A percentile compares a stretch with the other conserved stretches of the same genome.
Evolutionary conservation across 2,113 vertebrate genomes (phyloP).

Genomic region (Oplegnathus fasciatus): DNA sequence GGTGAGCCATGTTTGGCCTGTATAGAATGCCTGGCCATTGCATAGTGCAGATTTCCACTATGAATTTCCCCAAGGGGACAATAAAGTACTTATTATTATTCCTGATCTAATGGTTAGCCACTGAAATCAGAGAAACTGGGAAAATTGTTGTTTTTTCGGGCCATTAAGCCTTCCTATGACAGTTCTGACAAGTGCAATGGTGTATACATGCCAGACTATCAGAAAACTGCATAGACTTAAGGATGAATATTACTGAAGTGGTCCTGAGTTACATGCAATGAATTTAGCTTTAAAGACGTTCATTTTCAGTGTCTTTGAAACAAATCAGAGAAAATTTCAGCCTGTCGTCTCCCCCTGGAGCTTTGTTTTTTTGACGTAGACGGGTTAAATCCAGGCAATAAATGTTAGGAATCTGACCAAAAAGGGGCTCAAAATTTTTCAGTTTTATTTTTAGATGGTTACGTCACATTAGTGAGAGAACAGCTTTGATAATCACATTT

Average conservation of each 20-base stretch:
- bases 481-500: constrained; percentile 75
- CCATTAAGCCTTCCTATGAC: background rate
- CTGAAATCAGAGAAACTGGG: background rate
- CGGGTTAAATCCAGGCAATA: constrained; percentile 48
- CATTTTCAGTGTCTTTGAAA: constrained; percentile 12
- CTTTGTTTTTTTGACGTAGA: constrained; percentile 58
- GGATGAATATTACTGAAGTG: background rate
- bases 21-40: too few species aligned
- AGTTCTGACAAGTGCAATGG: background rate
- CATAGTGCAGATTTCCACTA: background rate
- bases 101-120: background rate
- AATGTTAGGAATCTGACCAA: constrained; percentile 52
- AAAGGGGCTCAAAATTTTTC: constrained; percentile 52
- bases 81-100: too few species aligned
- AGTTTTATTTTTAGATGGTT: constrained; percentile 75
- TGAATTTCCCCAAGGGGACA: too few species aligned
- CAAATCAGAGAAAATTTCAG: constrained; percentile 36
- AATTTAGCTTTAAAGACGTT: background rate
- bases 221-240: background rate
- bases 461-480: constrained; percentile 59
- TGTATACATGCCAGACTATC: background rate
- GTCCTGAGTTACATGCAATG: background rate
- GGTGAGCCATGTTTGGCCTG: background rate
- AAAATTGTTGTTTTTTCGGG: background rate
- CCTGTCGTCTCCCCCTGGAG: background rate